A percentile compares a stretch with the other conserved stretches of the same genome.
phyloP scores from a whole-genome alignment of 2,113 vertebrate species.

The Mirounga angustirostris region DNA sequence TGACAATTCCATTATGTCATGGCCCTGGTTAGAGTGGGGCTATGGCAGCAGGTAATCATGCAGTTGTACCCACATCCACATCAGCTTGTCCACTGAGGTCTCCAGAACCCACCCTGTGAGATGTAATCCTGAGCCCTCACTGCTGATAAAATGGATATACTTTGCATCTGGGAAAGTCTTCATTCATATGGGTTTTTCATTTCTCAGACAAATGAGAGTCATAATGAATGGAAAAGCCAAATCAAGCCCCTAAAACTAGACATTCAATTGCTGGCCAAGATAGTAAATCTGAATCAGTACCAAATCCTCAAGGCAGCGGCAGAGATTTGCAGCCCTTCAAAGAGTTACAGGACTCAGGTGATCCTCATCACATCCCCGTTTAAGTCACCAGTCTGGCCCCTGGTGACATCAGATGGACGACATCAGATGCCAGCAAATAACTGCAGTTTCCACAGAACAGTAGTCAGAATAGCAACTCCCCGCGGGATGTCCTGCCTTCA shows the following conservation, averaged over 20 bases:
- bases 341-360: not conserved
- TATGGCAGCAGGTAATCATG: no score
- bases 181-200: not conserved
- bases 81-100: not conserved
- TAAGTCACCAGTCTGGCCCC: not conserved
- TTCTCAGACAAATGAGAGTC: not conserved
- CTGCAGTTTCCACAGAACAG: not conserved
- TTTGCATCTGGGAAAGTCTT: not conserved
- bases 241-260: not conserved
- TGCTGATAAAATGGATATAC: not conserved
- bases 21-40: not conserved
- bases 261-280: not conserved
- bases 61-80: not conserved
- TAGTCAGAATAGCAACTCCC: not conserved
- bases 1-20: accelerated
- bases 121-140: not conserved
- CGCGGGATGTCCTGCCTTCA: not conserved
- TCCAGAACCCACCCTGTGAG: not conserved
- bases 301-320: not conserved
- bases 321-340: not conserved
- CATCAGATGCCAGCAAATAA: not conserved
- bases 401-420: not conserved
- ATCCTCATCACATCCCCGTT: not conserved
- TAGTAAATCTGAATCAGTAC: not conserved
- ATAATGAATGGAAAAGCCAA: not conserved